Evolutionary conservation across 2,797 vertebrate genomes (phyloP).

Genomic region (Chaetophractus vellerosus): DNA sequence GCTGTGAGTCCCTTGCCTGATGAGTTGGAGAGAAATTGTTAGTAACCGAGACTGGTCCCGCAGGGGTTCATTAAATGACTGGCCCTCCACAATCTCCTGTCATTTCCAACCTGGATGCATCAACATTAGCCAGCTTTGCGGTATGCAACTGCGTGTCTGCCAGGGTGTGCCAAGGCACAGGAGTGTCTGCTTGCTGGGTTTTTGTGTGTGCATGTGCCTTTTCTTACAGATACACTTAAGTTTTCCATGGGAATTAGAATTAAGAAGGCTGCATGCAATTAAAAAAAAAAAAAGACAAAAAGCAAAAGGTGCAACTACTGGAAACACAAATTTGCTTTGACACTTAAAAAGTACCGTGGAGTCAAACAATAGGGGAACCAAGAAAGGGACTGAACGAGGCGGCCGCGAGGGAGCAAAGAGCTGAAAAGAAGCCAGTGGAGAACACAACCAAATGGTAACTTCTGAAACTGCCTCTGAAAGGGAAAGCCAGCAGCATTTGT

Average conservation of each 20-base stretch:
- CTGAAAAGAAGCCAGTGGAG: background rate
- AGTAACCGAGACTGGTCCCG: slow-evolving; percentile 90
- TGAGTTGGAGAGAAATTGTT: slow-evolving; percentile 89
- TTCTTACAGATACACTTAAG: slow-evolving; percentile 64
- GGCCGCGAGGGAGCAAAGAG: background rate
- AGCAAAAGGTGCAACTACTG: slow-evolving; percentile 75
- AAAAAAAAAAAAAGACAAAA: slow-evolving; percentile 64
- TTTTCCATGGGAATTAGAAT: slow-evolving; percentile 82
- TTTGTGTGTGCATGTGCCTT: background rate
- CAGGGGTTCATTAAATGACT: slow-evolving; percentile 93
- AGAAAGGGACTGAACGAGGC: fast-evolving
- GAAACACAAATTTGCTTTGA: slow-evolving; percentile 66
- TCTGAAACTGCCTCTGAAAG: slow-evolving; percentile 38
- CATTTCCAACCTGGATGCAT: slow-evolving; percentile 90
- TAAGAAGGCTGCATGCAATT: slow-evolving; percentile 64
- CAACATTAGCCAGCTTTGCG: slow-evolving; percentile 69
- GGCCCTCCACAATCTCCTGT: slow-evolving; percentile 89
- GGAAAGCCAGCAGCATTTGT: background rate
- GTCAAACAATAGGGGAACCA: background rate
- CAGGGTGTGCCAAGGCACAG: background rate
- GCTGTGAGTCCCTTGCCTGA: slow-evolving; percentile 88
- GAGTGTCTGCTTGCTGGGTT: fast-evolving
- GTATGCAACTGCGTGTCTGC: background rate
- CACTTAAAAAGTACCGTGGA: slow-evolving; percentile 29
- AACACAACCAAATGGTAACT: slow-evolving; percentile 27